Base-by-base conservation (phyloP, 2,888 invertebrate genomes). In the Tinea semifulvella region DNA sequence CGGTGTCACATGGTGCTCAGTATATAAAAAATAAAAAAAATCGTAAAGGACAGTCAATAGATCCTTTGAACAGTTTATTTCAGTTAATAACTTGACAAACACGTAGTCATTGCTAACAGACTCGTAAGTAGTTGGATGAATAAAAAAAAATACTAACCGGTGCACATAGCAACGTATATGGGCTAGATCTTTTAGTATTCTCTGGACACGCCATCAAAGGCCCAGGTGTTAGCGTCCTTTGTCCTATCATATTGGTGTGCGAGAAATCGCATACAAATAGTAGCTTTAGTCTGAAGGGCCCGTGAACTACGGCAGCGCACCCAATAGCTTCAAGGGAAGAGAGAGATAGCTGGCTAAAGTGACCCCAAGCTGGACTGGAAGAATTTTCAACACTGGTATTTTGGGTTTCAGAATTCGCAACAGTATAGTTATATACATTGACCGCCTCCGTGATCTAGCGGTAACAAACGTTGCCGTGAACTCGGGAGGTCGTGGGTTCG, bases 161-260 rank as follows among this genome's bases (percentile, higher is more conserved):
- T 1, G 63, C 64, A 53, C 79, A 79, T 0, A 77, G 55, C 42
- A 72, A 47, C 0, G 75, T 67, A 42, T 65, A 77, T 0, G 58
- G 44, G 1, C 66, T 61, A 19, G 61, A 49, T 18, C 76, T 51
- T 0, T 51, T 53, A 0, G 65, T 70, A 8, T 68, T 65, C 0
- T 54, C 44, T 0, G 79, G 79, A 20, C 79, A 79, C 0, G 59
- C 54, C 0, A 57, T 59, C 25, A 60, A 1, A 0, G 60, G 50
- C 0, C 79, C 79, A 0, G 69, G 58, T 0, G 53, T 54, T 1
- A 77, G 40, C 1, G 79, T 79, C 44, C 59, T 55, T 52, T 77
- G 72, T 0, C 79, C 79, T 46, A 80, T 55, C 79, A 80, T 79
- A 53, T 80, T 79, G 6, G 77, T 80, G 56, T 80, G 79, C 0